phyloP scores from a whole-genome alignment of 35 echinoderm and acorn worm species.

The Acanthaster planci region DNA sequence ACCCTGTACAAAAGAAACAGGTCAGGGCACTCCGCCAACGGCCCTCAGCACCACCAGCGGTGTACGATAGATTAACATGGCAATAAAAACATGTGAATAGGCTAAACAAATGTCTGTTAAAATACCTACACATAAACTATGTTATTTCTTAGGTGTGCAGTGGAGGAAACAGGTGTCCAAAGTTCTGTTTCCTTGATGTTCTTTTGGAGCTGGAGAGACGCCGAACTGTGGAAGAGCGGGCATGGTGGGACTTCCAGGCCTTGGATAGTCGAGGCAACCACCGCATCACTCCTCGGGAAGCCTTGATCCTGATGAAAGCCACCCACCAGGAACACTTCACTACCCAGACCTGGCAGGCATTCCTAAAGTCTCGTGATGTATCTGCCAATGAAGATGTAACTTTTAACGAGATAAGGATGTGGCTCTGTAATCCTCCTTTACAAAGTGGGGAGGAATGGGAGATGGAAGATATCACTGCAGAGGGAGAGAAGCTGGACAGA shows the following conservation, averaged over 20 bases:
- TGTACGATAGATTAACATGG: no score
- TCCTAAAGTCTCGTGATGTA: conserved; percentile 66
- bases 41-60: not conserved
- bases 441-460: conserved; percentile 33
- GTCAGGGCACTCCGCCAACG: no score
- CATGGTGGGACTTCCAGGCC: conserved; percentile 97
- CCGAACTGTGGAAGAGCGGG: conserved; percentile 64
- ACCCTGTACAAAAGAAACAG: not conserved
- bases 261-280: conserved; percentile 71
- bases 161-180: conserved; percentile 54
- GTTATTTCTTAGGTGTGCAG: conserved; percentile 48
- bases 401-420: conserved; percentile 91
- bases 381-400: conserved; percentile 57
- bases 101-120: not conserved
- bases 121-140: no score
- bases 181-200: conserved; percentile 69
- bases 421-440: conserved; percentile 78
- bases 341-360: conserved; percentile 72
- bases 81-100: not conserved
- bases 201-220: conserved; percentile 91
- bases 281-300: conserved; percentile 77
- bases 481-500: conserved; percentile 55
- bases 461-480: conserved; percentile 42
- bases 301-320: conserved; percentile 87
- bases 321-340: conserved; percentile 92